These are phyloP conservation scores for Cinclus cinclus DNA, from an alignment of 2,113 vertebrate species.

Conservation along the genomic window DNA sequence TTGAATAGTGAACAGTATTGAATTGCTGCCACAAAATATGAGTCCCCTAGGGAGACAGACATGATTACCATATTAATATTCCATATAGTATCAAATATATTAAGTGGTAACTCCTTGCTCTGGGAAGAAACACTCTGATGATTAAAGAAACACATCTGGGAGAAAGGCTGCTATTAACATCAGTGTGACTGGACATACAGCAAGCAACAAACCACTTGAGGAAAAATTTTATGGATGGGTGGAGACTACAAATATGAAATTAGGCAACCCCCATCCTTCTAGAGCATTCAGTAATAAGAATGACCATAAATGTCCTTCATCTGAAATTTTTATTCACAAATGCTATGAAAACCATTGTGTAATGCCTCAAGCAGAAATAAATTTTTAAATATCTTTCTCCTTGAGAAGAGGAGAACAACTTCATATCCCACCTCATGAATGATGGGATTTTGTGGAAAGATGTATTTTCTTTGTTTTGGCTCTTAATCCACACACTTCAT, in stretches of 20 bases:
- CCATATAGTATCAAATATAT: constrained; percentile 31
- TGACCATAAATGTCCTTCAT: constrained; percentile 23
- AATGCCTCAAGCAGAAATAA: constrained; percentile 8
- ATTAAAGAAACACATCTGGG: constrained; percentile 34
- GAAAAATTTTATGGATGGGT: background rate
- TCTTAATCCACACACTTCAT: background rate
- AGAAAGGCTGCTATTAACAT: background rate
- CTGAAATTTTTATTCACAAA: constrained; percentile 35
- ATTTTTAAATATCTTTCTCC: background rate
- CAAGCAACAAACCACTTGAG: background rate
- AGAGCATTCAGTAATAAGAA: background rate
- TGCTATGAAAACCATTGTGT: background rate
- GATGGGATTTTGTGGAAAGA: background rate
- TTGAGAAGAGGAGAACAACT: background rate
- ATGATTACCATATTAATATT: constrained; percentile 63
- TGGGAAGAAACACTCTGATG: constrained; percentile 12
- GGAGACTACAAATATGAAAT: background rate
- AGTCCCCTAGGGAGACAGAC: constrained; percentile 39
- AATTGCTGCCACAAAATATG: constrained; percentile 42
- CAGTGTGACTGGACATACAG: background rate
- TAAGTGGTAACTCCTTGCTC: constrained; percentile 36
- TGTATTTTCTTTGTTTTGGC: background rate
- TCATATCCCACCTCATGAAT: rapidly evolving
- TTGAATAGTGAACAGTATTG: background rate
- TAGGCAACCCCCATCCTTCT: background rate